Evolutionary conservation across 2,888 invertebrate genomes (phyloP), one percentile per base, ranked within the genome.

Genomic region (Chaitophorus viminalis): DNA sequence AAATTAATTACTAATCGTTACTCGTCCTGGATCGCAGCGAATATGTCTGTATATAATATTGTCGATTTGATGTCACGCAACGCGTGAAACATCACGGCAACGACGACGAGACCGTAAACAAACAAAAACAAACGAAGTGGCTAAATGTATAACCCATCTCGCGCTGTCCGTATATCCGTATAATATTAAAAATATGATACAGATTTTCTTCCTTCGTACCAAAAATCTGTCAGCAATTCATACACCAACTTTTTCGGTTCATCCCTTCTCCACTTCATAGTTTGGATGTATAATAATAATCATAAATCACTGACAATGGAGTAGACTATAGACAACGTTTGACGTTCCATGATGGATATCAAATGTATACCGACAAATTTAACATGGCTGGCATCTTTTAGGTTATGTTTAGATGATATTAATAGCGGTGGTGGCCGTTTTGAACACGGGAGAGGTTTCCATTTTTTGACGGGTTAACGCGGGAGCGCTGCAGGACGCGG

Each of bases 301-400:
- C 46, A 86, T 86, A 86, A 86, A 79, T 86, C 78, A 79, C 78
- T 14, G 29, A 54, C 68, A 76, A 77, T 52, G 21, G 52, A 77
- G 74, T 74, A 25, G 77, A 78, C 77, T 21, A 29, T 70, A 65
- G 54, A 52, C 78, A 33, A 33, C 3, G 86, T 77, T 79, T 86
- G 78, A 86, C 78, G 36, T 78, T 14, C 17, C 78, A 21, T 79
- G 72, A 86, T 79, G 72, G 78, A 86, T 79, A 79, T 79, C 78
- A 33, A 72, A 46, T 25, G 36, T 72, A 70, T 11, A 86, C 78
- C 70, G 33, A 78, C 85, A 54, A 85, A 85, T 85, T 72, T 70
- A 70, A 86, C 78, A 60, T 36, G 25, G 72, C 72, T 31, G 77
- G 46, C 77, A 78, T 70, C 11, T 52, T 78, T 79, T 86, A 6